A percentile compares a stretch with the other conserved stretches of the same genome.
Evolutionary conservation across 2,797 vertebrate genomes (phyloP).

Genomic region (Hydrophis major): DNA sequence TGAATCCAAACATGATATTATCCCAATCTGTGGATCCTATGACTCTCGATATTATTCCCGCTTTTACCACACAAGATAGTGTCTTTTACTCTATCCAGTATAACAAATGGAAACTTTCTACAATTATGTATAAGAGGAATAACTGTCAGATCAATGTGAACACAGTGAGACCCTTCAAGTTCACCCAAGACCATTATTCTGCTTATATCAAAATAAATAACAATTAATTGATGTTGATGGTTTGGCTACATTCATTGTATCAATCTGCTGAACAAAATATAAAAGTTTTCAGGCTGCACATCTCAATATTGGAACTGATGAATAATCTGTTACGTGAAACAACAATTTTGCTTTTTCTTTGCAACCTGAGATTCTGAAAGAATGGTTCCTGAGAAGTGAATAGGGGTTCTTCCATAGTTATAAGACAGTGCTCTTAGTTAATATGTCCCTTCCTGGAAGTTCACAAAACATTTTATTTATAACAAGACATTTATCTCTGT

Average conservation of each 20-base stretch:
- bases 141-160: not conserved
- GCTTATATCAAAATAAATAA: not conserved
- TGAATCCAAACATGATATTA: not conserved
- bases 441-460: not conserved
- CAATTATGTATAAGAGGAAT: not conserved
- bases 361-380: not conserved
- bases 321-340: not conserved
- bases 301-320: not conserved
- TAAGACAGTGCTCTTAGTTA: not conserved
- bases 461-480: not conserved
- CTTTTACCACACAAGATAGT: not conserved
- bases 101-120: not conserved
- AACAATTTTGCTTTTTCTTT: not conserved
- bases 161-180: not conserved
- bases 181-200: not conserved
- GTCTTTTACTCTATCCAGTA: not conserved
- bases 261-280: not conserved
- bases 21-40: not conserved
- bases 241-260: not conserved
- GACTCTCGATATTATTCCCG: not conserved
- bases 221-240: not conserved
- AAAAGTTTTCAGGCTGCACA: not conserved
- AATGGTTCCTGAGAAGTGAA: not conserved
- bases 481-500: not conserved
- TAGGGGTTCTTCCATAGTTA: not conserved